phyloP scores from a whole-genome alignment of 64 coral and sea anemone species.

The Exaiptasia diaphana region DNA sequence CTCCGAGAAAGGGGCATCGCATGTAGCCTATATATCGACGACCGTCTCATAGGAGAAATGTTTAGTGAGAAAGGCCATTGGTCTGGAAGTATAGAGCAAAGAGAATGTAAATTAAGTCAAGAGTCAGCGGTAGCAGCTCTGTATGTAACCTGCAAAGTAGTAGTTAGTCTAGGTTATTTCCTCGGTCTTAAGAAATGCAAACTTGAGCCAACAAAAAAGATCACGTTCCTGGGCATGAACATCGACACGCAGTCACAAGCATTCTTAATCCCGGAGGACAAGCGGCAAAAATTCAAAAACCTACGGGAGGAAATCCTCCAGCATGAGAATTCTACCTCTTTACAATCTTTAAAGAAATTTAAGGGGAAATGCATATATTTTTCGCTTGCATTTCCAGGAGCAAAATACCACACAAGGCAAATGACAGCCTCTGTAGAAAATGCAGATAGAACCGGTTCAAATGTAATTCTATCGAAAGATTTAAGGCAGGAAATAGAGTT shows the following conservation, averaged over 20 bases:
- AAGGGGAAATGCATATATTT: constrained; percentile 32
- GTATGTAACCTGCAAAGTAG: not conserved
- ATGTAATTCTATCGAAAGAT: not conserved
- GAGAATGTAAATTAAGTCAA: not conserved
- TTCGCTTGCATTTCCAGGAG: constrained; percentile 17
- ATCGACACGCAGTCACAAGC: not conserved
- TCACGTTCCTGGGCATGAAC: not conserved
- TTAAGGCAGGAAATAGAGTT: not conserved
- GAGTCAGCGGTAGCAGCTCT: not conserved
- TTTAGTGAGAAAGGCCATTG: not conserved
- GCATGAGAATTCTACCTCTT: not conserved
- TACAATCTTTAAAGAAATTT: not conserved
- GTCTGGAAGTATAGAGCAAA: not conserved
- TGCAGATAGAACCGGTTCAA: not conserved
- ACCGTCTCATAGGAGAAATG: not conserved
- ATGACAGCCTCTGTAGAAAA: not conserved
- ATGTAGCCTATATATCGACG: constrained; percentile 17
- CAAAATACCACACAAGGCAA: constrained; percentile 22
- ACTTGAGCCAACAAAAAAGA: not conserved
- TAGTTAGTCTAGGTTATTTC: not conserved
- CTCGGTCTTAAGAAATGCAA: not conserved
- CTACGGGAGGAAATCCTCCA: not conserved
- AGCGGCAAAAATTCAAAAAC: not conserved
- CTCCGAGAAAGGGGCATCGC: not conserved
- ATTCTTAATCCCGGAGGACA: not conserved